Base-by-base conservation (phyloP, 2,888 invertebrate species). In the Sinotaia quadrata region DNA sequence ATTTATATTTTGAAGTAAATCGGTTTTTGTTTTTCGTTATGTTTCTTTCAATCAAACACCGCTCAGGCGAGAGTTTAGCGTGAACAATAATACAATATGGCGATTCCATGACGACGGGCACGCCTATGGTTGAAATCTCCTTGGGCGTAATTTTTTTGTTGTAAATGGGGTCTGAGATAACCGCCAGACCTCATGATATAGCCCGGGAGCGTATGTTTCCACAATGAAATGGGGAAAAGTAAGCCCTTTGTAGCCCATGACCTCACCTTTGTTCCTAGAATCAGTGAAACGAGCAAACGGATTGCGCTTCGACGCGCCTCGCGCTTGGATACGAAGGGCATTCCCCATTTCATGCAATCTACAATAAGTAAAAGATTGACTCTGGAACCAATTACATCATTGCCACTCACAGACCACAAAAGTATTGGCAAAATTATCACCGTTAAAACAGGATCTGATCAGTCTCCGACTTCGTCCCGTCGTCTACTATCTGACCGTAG, bases 321-420 rank as follows among this genome's bases (percentile, higher is more conserved):
- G 61, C 74, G 75, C 60, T 63, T 76, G 63, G 71, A 73, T 66
- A 67, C 67, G 21, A 72, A 72, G 56, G 75, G 71, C 57, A 54
- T 78, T 36, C 80, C 82, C 15, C 76, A 79, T 76, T 81, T 76
- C 74, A 80, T 80, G 79, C 72, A 74, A 18, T 76, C 77, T 67
- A 81, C 80, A 49, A 81, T 78, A 70, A 75, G 75, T 47, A 75
- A 72, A 67, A 57, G 69, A 33, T 56, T 68, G n/a, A 63, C 71
- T 8, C 74, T 71, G 62, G 78, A 77, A 58, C 79, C 69, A 7
- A 56, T 69, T 31, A 51, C 56, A 52, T 58, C 63, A 7, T 63
- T 63, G 37, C 41, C 54, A 18, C 4, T 54, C 18, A 37, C 54
- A 7, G 24, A 54, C 15, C 4, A 37, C 36, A 41, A 15, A 7